phyloP scores from a whole-genome alignment of 2,797 vertebrate genomes.

The Oryzias dopingdopingensis region DNA sequence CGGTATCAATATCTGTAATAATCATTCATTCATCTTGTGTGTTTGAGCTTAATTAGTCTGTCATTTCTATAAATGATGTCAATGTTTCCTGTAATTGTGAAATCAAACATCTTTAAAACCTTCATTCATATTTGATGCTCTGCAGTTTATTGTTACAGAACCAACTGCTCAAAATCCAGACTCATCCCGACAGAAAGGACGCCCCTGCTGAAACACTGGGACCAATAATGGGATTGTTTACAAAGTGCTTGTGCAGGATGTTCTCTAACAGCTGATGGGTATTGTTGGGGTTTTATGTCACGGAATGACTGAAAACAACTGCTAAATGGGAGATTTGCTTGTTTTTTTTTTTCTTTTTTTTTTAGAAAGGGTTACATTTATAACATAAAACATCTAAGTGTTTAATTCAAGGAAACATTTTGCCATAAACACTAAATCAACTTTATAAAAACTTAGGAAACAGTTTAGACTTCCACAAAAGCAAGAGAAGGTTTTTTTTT shows the following conservation, averaged over 20 bases:
- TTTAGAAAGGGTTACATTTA: conserved; percentile 18
- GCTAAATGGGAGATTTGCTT: conserved; percentile 23
- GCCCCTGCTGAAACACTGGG: conserved; percentile 48
- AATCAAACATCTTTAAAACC: conserved; percentile 21
- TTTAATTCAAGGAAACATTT: neutral
- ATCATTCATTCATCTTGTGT: conserved; percentile 13
- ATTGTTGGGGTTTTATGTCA: conserved; percentile 44
- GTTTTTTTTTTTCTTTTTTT: neutral
- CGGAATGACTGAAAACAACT: conserved; percentile 34
- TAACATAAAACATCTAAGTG: conserved; percentile 17
- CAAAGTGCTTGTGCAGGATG: conserved; percentile 45
- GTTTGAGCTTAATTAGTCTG: too few species aligned
- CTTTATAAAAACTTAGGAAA: conserved; percentile 2
- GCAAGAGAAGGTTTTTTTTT: neutral
- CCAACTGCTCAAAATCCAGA: conserved; percentile 33
- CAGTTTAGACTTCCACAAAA: conserved; percentile 3
- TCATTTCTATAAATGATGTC: too few species aligned
- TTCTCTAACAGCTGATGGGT: conserved; percentile 49
- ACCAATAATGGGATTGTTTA: conserved; percentile 57
- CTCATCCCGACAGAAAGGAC: conserved; percentile 19
- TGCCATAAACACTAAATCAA: conserved; percentile 15
- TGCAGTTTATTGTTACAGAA: conserved; percentile 34
- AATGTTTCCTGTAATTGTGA: too few species aligned
- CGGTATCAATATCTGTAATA: neutral
- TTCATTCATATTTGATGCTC: conserved; percentile 21